A percentile compares a stretch with the other conserved stretches of the same genome.
phyloP scores from a whole-genome alignment of 2,113 vertebrate species.

The Leucopsar rothschildi region DNA sequence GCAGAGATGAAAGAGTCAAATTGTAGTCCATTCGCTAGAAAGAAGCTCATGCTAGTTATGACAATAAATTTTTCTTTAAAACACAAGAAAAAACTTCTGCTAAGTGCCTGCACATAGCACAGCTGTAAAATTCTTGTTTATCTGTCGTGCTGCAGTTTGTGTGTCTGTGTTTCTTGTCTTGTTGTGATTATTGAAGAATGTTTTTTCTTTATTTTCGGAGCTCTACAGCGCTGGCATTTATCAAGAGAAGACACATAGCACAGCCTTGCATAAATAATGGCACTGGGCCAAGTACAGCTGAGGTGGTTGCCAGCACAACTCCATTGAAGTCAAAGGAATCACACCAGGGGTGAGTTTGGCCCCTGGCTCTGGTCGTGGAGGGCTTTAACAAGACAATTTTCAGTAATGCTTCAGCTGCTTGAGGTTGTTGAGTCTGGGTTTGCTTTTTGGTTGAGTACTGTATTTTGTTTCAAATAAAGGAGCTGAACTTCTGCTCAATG shows the following conservation, averaged over 20 bases:
- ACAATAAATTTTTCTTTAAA: background rate
- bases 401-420: background rate
- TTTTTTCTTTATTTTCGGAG: background rate
- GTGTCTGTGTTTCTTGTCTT: background rate
- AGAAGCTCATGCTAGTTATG: background rate
- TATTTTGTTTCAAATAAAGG: background rate
- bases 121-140: slow-evolving; percentile 45
- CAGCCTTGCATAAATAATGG: slow-evolving; percentile 37
- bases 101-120: background rate
- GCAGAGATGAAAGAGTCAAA: background rate
- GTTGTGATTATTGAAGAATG: slow-evolving; percentile 25
- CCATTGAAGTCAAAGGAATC: slow-evolving; percentile 1
- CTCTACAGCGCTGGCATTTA: slow-evolving; percentile 28
- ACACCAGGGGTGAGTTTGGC: background rate
- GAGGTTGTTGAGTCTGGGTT: background rate
- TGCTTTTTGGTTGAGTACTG: background rate
- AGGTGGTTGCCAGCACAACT: slow-evolving; percentile 25
- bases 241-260: slow-evolving; percentile 40
- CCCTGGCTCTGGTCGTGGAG: background rate
- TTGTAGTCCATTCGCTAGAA: background rate
- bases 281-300: background rate
- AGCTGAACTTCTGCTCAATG: background rate
- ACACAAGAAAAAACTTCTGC: background rate
- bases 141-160: slow-evolving; percentile 15
- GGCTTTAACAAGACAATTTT: background rate